phyloP scores from a whole-genome alignment of 2,797 vertebrate species.

The Sebastolobus alascanus region DNA sequence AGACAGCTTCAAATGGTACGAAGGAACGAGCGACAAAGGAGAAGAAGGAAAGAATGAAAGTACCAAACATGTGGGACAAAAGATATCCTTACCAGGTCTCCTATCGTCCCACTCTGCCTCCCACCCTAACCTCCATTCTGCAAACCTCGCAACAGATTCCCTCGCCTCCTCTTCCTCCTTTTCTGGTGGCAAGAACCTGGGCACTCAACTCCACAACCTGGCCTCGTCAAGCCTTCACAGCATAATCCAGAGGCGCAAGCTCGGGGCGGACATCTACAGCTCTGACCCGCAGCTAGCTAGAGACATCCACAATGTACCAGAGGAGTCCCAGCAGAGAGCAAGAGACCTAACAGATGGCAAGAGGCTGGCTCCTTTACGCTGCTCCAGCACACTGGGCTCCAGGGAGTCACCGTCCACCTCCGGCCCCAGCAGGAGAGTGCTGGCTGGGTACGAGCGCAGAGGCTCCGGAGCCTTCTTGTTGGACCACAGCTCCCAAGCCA shows the following conservation, averaged over 20 bases:
- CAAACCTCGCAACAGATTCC: conserved; percentile 44
- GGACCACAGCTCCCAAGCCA: conserved; percentile 80
- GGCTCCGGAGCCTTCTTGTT: conserved; percentile 83
- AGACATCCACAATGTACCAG: conserved; percentile 34
- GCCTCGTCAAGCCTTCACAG: conserved; percentile 84
- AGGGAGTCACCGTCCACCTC: conserved; percentile 80
- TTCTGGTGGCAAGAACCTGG: conserved; percentile 24
- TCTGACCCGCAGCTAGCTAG: conserved; percentile 86
- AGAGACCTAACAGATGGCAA: conserved; percentile 36
- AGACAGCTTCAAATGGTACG: conserved; percentile 72
- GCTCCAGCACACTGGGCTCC: conserved; percentile 79
- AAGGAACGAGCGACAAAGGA: conserved; percentile 51
- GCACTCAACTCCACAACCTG: conserved; percentile 40
- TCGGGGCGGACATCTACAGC: conserved; percentile 86
- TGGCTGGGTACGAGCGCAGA: conserved; percentile 81
- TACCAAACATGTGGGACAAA: conserved; percentile 21
- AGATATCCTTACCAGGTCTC: conserved; percentile 61
- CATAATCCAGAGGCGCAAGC: conserved; percentile 85
- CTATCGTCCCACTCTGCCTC: conserved; percentile 71
- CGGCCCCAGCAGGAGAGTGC: conserved; percentile 69
- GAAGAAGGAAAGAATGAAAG: conserved; percentile 11
- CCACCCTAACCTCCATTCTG: conserved; percentile 75
- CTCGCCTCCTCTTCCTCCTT: conserved; percentile 33
- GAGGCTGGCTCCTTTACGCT: conserved; percentile 55
- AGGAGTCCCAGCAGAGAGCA: conserved; percentile 45